Conservation (phyloP, 2,113 vertebrate species). For the Halcyon senegalensis region DNA sequence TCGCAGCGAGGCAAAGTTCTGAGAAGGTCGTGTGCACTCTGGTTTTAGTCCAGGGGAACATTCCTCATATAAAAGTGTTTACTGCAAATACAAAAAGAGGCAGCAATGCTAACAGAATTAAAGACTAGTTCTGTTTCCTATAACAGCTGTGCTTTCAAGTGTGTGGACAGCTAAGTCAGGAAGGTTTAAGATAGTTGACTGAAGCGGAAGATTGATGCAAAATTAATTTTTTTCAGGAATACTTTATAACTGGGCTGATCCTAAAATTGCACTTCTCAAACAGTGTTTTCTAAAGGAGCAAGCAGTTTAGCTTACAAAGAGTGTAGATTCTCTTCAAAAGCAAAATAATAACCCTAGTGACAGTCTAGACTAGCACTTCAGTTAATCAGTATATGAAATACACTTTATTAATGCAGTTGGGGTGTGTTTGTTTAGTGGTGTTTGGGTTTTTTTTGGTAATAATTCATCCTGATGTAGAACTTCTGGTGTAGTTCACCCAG, state of each 20-base stretch:
- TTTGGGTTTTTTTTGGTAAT: background rate
- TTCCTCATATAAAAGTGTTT: background rate
- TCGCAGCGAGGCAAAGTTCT: background rate
- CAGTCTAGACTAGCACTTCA: background rate
- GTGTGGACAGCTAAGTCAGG: background rate
- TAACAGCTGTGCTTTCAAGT: background rate
- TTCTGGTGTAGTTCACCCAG: background rate
- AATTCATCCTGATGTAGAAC: background rate
- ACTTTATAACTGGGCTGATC: background rate
- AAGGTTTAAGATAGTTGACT: background rate
- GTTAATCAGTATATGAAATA: background rate
- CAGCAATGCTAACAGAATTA: background rate
- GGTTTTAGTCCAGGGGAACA: background rate
- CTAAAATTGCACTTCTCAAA: background rate
- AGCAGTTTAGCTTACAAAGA: background rate
- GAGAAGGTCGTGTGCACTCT: accelerated
- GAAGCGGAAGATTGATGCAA: background rate
- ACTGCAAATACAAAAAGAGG: background rate
- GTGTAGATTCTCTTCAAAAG: background rate
- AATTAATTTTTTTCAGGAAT: background rate
- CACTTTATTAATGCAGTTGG: no score
- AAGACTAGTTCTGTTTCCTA: background rate
- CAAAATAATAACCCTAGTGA: background rate
- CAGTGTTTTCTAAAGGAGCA: background rate
- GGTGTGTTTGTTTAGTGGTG: no score